phyloP scores from a whole-genome alignment of 2,797 vertebrate species.

The Tragopan temminckii region DNA sequence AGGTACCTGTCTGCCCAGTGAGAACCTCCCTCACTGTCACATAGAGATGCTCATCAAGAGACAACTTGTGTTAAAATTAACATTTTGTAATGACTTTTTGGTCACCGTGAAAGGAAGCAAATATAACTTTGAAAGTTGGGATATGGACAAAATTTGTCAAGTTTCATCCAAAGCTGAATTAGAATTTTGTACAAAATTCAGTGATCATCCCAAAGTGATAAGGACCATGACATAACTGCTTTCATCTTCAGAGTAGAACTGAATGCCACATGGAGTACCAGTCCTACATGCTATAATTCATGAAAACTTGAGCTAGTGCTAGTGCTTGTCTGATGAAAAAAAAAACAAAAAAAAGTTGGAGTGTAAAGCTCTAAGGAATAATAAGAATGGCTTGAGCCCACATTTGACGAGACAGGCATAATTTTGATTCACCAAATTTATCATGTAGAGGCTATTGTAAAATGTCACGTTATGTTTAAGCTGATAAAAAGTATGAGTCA shows the following conservation, averaged over 20 bases:
- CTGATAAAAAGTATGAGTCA: background rate
- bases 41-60: background rate
- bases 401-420: background rate
- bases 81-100: background rate
- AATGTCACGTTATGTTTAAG: background rate
- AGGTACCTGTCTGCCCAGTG: background rate
- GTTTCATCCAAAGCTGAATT: background rate
- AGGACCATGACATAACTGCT: background rate
- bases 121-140: background rate
- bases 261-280: background rate
- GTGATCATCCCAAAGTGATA: background rate
- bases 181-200: background rate
- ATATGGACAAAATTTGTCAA: background rate
- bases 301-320: background rate
- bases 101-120: background rate
- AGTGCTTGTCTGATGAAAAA: background rate
- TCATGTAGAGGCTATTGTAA: background rate
- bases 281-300: background rate
- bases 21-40: background rate
- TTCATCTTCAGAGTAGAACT: background rate
- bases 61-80: background rate
- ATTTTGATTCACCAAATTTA: background rate
- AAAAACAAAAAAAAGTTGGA: background rate
- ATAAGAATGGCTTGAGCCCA: background rate
- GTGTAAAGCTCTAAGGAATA: background rate